Evolutionary conservation across 1,140 invertebrate genomes (phyloP).

Genomic region (Tachypleus tridentatus): DNA sequence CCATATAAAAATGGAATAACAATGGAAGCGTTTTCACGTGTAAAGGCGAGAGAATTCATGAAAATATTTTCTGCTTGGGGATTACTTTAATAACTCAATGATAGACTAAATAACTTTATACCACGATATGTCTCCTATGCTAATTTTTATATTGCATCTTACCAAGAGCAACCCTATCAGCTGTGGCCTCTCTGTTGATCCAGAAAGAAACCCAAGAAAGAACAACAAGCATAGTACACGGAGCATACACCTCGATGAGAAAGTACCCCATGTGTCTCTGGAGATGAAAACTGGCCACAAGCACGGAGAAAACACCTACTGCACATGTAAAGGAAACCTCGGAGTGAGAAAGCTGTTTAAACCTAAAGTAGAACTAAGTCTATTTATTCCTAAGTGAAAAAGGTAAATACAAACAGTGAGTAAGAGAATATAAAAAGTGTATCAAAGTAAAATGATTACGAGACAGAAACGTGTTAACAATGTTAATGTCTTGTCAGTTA

Average conservation of each 20-base stretch:
- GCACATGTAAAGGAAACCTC: neutral
- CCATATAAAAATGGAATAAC: too few species aligned
- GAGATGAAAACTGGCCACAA: slow-evolving; percentile 40
- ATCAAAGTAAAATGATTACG: too few species aligned
- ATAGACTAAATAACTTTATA: too few species aligned
- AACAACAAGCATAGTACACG: slow-evolving; percentile 86
- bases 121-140: too few species aligned
- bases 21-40: too few species aligned
- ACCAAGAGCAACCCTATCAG: slow-evolving; percentile 71
- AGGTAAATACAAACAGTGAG: neutral
- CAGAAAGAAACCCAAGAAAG: slow-evolving; percentile 95
- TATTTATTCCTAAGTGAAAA: neutral
- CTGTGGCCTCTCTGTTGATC: slow-evolving; percentile 89
- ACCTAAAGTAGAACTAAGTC: neutral
- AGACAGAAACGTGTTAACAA: too few species aligned
- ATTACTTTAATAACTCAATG: too few species aligned
- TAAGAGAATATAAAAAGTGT: too few species aligned
- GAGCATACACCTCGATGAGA: slow-evolving; percentile 47
- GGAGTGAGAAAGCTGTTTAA: neutral
- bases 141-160: slow-evolving; percentile 26
- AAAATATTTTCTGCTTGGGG: too few species aligned
- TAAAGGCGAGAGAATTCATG: too few species aligned
- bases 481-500: too few species aligned
- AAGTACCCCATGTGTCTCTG: slow-evolving; percentile 42
- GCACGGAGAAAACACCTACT: slow-evolving; percentile 31